Evolutionary conservation across 2,888 invertebrate genomes (phyloP).

Genomic region (Tipula vernalis): DNA sequence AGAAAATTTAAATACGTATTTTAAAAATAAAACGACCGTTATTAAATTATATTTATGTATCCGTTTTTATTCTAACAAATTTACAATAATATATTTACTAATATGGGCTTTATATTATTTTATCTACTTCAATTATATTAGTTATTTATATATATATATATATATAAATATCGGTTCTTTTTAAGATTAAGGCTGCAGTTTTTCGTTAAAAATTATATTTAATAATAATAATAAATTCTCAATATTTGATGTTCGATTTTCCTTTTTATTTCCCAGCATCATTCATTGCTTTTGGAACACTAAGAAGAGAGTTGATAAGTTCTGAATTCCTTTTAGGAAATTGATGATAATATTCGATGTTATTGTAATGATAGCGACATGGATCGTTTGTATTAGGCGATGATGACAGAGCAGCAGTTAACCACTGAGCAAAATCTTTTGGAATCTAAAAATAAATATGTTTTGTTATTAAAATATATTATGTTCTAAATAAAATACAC

Average conservation of each 20-base stretch:
- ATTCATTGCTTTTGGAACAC: slow-evolving; percentile 61
- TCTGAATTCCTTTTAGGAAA: slow-evolving; percentile 55
- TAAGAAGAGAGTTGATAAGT: slow-evolving; percentile 58
- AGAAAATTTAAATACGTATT: neutral
- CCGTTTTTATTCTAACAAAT: neutral
- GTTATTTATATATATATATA: neutral
- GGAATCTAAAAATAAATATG: slow-evolving; percentile 21
- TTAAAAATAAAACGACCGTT: neutral
- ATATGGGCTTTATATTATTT: neutral
- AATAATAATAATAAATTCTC: neutral
- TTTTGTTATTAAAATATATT: neutral
- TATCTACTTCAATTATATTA: neutral
- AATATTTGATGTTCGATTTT: neutral
- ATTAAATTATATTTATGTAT: neutral
- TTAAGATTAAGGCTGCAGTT: neutral
- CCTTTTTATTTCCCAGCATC: slow-evolving; percentile 50
- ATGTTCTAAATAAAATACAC: neutral
- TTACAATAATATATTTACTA: neutral
- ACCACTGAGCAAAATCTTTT: slow-evolving; percentile 28
- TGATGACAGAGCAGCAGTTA: slow-evolving; percentile 24
- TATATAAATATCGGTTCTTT: neutral
- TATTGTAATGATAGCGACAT: slow-evolving; percentile 22
- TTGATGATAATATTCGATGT: slow-evolving; percentile 19
- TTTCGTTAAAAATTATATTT: neutral
- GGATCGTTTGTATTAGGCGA: slow-evolving; percentile 21